Conservation (phyloP, 2,888 invertebrate species). For the Ophion slaviceki region DNA sequence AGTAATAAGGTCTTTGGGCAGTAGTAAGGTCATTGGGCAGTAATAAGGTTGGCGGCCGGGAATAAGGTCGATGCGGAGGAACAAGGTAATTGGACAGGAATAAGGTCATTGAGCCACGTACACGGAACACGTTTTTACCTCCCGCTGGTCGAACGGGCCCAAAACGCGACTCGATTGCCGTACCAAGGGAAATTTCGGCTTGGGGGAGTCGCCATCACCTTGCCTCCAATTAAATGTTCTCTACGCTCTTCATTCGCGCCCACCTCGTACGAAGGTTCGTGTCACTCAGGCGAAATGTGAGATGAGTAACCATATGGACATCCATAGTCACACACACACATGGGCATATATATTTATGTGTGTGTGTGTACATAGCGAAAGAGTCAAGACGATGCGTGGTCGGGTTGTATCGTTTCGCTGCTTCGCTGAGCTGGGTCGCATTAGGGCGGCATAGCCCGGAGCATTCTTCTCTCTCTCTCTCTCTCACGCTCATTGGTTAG, state of each 20-base stretch:
- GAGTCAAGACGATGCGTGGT: slow-evolving; percentile 60
- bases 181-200: too few species aligned
- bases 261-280: neutral
- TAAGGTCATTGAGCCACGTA: too few species aligned
- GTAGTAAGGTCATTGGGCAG: too few species aligned
- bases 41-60: too few species aligned
- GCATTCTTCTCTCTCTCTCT: slow-evolving; percentile 76
- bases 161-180: too few species aligned
- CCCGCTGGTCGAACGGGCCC: too few species aligned
- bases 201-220: slow-evolving; percentile 24
- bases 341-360: neutral
- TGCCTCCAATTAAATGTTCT: slow-evolving; percentile 76
- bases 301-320: too few species aligned
- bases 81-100: too few species aligned
- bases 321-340: slow-evolving; percentile 3
- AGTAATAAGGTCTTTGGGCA: too few species aligned
- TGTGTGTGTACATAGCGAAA: slow-evolving; percentile 10
- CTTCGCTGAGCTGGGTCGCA: slow-evolving; percentile 80
- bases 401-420: slow-evolving; percentile 71
- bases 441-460: slow-evolving; percentile 78
- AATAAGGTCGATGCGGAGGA: too few species aligned
- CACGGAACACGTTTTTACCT: too few species aligned
- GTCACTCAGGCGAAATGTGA: too few species aligned
- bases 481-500: slow-evolving; percentile 65
- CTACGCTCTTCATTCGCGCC: slow-evolving; percentile 69